Evolutionary conservation across 2,113 vertebrate species (phyloP).

Genomic region (Tachuris rubrigastra): DNA sequence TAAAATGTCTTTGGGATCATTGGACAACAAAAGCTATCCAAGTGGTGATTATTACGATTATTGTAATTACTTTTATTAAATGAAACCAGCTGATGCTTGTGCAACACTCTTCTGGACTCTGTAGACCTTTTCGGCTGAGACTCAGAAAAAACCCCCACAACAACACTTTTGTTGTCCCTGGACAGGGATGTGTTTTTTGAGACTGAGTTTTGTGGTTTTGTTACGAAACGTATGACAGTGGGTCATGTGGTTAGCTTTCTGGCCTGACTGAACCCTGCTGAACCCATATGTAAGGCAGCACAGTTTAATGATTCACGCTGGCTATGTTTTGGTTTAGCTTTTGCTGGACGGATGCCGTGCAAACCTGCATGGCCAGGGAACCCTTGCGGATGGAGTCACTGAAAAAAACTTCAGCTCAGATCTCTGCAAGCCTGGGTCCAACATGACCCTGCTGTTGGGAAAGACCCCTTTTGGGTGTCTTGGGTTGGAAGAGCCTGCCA

Average conservation of each 20-base stretch:
- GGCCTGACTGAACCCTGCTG: constrained; percentile 23
- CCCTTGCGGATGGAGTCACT: neutral
- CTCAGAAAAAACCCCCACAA: neutral
- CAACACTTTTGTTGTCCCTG: constrained; percentile 28
- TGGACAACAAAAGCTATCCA: neutral
- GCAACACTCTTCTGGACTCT: neutral
- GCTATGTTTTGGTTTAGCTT: neutral
- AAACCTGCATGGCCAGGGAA: neutral
- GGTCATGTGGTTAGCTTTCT: constrained; percentile 37
- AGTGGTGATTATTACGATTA: neutral
- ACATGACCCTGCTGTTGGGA: rapidly evolving
- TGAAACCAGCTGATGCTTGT: constrained; percentile 29
- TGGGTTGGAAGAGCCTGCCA: rapidly evolving
- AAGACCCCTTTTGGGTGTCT: neutral
- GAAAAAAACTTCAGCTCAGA: neutral
- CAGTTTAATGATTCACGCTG: constrained; percentile 7
- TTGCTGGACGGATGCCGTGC: neutral
- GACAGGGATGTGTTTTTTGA: constrained; percentile 48
- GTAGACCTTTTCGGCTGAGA: neutral
- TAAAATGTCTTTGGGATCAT: neutral
- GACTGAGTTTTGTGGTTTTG: constrained; percentile 47
- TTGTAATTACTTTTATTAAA: constrained; percentile 54
- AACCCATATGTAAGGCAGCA: neutral
- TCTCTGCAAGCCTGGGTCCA: neutral
- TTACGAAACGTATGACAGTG: constrained; percentile 42